These are phyloP conservation scores for Chitala chitala DNA, from an alignment of 2,113 vertebrate genomes.

Conservation along the genomic window DNA sequence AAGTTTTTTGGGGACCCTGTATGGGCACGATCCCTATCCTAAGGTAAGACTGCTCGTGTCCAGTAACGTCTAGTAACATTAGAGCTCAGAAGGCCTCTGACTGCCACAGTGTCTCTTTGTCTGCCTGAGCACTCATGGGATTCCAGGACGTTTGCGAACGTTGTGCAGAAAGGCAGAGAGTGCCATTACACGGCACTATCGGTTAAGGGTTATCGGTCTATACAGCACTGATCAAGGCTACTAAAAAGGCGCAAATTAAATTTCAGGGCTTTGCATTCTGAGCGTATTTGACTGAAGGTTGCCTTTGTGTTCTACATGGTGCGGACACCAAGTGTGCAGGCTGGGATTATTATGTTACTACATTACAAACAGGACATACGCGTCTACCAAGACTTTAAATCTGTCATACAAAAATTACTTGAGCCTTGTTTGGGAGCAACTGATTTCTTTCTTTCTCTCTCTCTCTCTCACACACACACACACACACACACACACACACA, in stretches of 20 bases:
- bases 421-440: too few species aligned
- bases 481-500: too few species aligned
- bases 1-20: too few species aligned
- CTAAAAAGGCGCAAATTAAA: slow-evolving; percentile 67
- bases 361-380: background rate
- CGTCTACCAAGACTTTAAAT: background rate
- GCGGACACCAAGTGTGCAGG: background rate
- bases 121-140: background rate
- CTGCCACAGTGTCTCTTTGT: background rate
- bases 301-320: background rate
- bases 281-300: slow-evolving; percentile 14
- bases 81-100: background rate
- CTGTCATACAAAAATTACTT: background rate
- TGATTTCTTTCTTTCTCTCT: too few species aligned
- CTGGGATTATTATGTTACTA: background rate
- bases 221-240: slow-evolving; percentile 56
- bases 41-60: background rate
- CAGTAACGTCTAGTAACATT: background rate
- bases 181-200: slow-evolving; percentile 58
- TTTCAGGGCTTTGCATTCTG: slow-evolving; percentile 56
- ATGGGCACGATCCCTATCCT: background rate
- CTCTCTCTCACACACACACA: too few species aligned
- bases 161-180: slow-evolving; percentile 7
- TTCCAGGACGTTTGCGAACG: background rate
- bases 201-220: slow-evolving; percentile 62